Percentiles rank a stretch among this genome's conserved stretches.
Conservation (phyloP, 1,140 invertebrate species). For the Chelonus insularis region DNA sequence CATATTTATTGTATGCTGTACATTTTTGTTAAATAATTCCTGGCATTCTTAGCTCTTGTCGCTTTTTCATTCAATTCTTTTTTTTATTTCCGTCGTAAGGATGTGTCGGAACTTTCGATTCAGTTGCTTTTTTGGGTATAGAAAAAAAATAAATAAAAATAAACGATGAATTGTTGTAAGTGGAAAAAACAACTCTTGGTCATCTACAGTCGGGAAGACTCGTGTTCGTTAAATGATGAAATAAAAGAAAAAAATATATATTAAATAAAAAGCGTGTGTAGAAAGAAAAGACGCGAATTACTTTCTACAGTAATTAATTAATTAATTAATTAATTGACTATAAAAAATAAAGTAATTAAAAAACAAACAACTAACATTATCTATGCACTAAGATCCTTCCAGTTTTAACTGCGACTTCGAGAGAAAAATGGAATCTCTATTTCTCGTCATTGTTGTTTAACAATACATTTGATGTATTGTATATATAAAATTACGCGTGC, state of each 20-base stretch:
- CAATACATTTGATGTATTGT: constrained; percentile 33
- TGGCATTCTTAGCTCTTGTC: background rate
- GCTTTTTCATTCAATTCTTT: constrained; percentile 10
- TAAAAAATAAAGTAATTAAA: constrained; percentile 5
- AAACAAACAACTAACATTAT: constrained; percentile 9
- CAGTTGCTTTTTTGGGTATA: background rate
- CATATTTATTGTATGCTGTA: constrained; percentile 31
- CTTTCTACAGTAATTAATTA: background rate
- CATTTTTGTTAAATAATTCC: constrained; percentile 28
- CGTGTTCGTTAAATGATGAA: background rate
- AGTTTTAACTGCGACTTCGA: constrained; percentile 16
- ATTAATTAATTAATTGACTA: background rate
- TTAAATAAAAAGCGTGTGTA: background rate
- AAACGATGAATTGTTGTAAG: constrained; percentile 8
- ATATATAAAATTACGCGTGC: constrained; percentile 27
- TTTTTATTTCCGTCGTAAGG: background rate
- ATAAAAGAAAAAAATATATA: background rate
- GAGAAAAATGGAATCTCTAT: constrained; percentile 23
- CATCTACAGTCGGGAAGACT: background rate
- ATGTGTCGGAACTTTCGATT: background rate
- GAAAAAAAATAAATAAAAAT: constrained; percentile 23
- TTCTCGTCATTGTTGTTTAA: constrained; percentile 27
- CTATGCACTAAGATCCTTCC: background rate
- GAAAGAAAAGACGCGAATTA: background rate
- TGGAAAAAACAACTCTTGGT: background rate